Conservation (phyloP, 2,113 vertebrate genomes). For the Cochlearius cochlearius region DNA sequence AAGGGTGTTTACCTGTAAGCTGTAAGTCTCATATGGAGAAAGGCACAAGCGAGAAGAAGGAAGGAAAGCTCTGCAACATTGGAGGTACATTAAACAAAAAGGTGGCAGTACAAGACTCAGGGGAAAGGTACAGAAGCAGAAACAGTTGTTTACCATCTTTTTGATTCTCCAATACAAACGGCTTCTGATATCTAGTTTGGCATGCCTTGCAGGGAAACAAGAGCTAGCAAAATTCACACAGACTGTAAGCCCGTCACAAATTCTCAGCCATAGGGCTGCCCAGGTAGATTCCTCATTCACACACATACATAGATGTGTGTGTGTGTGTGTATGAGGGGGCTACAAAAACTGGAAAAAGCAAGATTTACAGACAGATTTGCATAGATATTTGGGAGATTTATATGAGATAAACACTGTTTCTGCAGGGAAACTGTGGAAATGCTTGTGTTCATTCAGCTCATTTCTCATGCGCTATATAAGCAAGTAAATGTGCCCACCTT, state of each 20-base stretch:
- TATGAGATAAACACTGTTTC: neutral
- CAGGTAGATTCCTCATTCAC: neutral
- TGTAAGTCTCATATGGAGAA: neutral
- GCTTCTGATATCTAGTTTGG: neutral
- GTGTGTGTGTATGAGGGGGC: no score
- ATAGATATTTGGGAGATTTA: neutral
- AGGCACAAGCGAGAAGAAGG: neutral
- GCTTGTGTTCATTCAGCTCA: neutral
- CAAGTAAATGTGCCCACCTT: neutral
- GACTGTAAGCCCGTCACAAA: neutral
- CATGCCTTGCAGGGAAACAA: neutral
- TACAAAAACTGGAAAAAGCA: neutral
- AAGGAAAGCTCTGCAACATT: neutral
- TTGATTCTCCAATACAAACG: neutral
- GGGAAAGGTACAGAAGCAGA: neutral
- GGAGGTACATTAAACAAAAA: neutral
- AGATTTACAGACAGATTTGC: neutral
- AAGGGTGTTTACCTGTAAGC: neutral
- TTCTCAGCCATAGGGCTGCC: neutral
- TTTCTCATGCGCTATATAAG: neutral
- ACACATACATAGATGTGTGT: neutral
- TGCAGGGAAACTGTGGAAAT: neutral
- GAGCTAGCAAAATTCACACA: neutral
- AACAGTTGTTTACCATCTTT: neutral
- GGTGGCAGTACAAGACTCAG: neutral